phyloP scores from a whole-genome alignment of 2,888 invertebrate genomes.

The Oxystoma pomonae region DNA sequence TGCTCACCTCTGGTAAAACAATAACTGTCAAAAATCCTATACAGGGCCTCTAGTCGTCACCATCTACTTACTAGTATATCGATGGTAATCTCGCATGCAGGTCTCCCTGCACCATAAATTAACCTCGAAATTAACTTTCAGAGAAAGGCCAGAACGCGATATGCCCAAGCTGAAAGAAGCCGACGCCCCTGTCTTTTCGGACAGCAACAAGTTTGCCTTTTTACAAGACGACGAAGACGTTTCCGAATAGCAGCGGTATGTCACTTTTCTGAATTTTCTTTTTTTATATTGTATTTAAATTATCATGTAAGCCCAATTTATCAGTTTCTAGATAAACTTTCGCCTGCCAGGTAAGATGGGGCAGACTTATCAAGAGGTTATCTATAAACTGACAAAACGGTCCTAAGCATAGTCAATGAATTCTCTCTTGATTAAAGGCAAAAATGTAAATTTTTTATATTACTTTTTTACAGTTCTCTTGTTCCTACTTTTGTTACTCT shows the following conservation, averaged over 20 bases:
- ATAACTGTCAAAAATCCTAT: no score
- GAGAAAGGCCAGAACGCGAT: constrained; percentile 46
- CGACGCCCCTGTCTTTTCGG: constrained; percentile 71
- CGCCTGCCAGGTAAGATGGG: no score
- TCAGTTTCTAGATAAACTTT: background rate
- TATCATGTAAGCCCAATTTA: background rate
- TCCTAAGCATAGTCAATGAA: background rate
- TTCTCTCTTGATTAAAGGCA: background rate
- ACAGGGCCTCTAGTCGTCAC: no score
- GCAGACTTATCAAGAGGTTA: no score
- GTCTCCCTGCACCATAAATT: no score
- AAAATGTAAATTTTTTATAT: constrained; percentile 33
- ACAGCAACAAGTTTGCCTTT: constrained; percentile 72
- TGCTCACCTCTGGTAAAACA: no score
- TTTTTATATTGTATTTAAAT: background rate
- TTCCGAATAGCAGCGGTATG: constrained; percentile 29
- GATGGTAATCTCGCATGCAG: no score
- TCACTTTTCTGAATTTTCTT: constrained; percentile 10
- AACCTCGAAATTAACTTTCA: no score
- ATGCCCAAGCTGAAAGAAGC: constrained; percentile 73
- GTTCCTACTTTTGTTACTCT: no score
- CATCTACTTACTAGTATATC: no score
- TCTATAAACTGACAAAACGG: no score
- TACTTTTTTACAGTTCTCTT: no score
- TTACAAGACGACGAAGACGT: constrained; percentile 60